Evolutionary conservation across 2,888 invertebrate species (phyloP), one percentile per base, ranked within the genome.

Genomic region (Sceliomorpha sp.): DNA sequence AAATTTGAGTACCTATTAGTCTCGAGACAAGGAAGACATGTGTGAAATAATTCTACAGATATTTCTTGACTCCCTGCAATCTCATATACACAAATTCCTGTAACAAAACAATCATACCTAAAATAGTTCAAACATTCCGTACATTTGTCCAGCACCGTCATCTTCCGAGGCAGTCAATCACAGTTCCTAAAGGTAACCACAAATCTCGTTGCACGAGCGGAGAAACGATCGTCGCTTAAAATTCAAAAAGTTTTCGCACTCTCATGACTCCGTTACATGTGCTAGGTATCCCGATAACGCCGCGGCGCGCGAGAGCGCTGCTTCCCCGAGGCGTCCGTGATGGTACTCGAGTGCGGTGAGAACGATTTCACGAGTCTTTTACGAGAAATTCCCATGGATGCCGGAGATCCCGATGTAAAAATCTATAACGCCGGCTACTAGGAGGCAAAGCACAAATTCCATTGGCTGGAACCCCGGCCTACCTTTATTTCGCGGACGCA

Each of bases 361-460:
- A 77, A 78, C 75, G 72, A 50, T 69, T 69, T 72, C 63, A 70
- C 72, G 67, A 70, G 56, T 66, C 60, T 60, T 70, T 70, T 67
- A 45, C 39, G 68, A 73, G 68, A 66, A 67, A 73, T 81, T 81
- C 81, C 76, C 80, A 81, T 80, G 79, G 79, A 79, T 75, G 74
- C 73, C 73, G 60, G 67, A 51, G 63, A 53, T 31, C 39, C 44
- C 62, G 55, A 50, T 51, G 67, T 72, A 79, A 77, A 75, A 78
- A 80, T 78, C 73, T 75, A 73, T 80, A 79, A 80, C 77, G 74
- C 74, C 66, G 44, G 72, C 77, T 71, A 79, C 79, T 78, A 76
- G 82, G 80, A 79, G 73, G 78, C 81, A 78, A 82, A 78, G 79
- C 77, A 79, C 79, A 81, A 75, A 76, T n/a, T 73, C 55, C 63